phyloP scores from a whole-genome alignment of 2,888 invertebrate genomes.

The Dicranocentrus wangi region DNA sequence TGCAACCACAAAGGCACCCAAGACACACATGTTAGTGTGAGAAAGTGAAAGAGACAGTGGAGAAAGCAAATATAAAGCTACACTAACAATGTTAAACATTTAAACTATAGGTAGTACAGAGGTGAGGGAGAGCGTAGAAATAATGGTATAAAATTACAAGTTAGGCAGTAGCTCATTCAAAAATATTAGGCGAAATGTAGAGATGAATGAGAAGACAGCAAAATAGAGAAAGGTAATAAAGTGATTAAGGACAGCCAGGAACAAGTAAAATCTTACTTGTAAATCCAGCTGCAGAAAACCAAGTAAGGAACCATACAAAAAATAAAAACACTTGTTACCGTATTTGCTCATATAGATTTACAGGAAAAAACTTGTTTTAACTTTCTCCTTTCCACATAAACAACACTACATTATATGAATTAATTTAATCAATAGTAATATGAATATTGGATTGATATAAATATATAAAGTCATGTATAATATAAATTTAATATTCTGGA shows the following conservation, averaged over 20 bases:
- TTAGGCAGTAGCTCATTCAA: too few species aligned
- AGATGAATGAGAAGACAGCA: not conserved
- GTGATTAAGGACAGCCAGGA: slow-evolving; percentile 61
- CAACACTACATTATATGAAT: too few species aligned
- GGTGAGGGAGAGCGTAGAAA: too few species aligned
- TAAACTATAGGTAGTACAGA: too few species aligned
- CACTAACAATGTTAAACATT: not conserved
- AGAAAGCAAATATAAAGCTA: not conserved
- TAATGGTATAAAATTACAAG: too few species aligned
- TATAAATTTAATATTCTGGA: too few species aligned
- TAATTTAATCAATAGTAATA: too few species aligned
- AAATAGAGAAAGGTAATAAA: slow-evolving; percentile 5
- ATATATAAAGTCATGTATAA: too few species aligned
- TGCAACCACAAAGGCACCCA: slow-evolving; percentile 1
- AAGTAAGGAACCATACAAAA: slow-evolving; percentile 65
- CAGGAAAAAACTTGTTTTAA: not conserved
- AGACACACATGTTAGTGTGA: not conserved
- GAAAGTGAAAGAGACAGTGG: not conserved
- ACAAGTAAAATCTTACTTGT: slow-evolving; percentile 68
- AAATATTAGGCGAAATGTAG: too few species aligned
- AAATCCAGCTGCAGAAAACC: slow-evolving; percentile 67
- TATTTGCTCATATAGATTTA: slow-evolving; percentile 40
- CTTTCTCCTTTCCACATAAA: not conserved
- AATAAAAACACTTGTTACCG: slow-evolving; percentile 61
- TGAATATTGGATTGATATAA: too few species aligned